Evolutionary conservation across 2,113 vertebrate genomes (phyloP), one percentile per base, ranked within the genome.

Genomic region (Choloepus hoffmanni): DNA sequence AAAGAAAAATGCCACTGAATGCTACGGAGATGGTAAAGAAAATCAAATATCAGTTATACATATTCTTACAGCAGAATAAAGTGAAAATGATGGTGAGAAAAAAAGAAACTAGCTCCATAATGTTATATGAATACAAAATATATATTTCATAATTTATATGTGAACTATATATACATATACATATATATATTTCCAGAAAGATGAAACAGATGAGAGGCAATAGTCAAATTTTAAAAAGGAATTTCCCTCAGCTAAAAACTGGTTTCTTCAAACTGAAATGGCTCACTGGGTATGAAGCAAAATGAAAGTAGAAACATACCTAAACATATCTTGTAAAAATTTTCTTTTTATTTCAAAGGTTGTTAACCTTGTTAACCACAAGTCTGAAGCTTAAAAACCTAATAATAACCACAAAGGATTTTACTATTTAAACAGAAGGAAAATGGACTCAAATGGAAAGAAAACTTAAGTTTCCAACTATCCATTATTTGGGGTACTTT

Each of bases 211-310:
- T 50, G 5, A 45, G 53, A 97, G 94, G 45, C 53, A 87, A 65
- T 11, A 76, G 70, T 72, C 53, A 70, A 82, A 82, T 26, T 15
- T 30, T 16, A 67, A 43, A 63, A 84, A 68, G 36, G 16, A 92
- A 96, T 88, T 88, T 89, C 67, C 78, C 43, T 63, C 40, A 89
- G 79, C n/a, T 65, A 63, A 95, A 85, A 28, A 96, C 26, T 78
- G 10, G 14, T 23, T 82, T 85, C 7, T 79, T 95, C n/a, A 84
- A 58, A 58, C 77, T 92, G 53, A 94, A 96, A 93, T 28, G 68
- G 0, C 5, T 19, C 40, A 77, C 40, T 73, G 72, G 16, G 3
- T 58, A 95, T 24, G 30, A 94, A 7, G 55, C 11, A 91, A 88
- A 90, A 90, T 58, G 13, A 85, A 95, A 91, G 58, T 11, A 95